Evolutionary conservation across 2,113 vertebrate genomes (phyloP).

Genomic region (Psettodes erumei): DNA sequence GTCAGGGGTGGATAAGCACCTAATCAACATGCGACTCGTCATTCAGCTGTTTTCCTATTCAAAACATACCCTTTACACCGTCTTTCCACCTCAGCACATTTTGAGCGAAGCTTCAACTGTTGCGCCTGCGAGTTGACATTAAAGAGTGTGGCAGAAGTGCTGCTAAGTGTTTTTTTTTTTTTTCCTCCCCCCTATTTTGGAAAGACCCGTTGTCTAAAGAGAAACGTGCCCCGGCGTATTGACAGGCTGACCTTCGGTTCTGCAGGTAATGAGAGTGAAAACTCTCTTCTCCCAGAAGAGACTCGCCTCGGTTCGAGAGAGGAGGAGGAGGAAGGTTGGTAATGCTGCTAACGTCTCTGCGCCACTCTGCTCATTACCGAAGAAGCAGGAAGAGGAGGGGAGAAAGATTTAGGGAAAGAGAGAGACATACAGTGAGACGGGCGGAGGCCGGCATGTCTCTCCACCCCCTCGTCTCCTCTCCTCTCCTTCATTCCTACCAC

Average conservation of each 20-base stretch:
- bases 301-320: neutral
- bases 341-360: conserved; percentile 18
- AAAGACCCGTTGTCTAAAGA: conserved; percentile 39
- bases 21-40: conserved; percentile 60
- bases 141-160: conserved; percentile 45
- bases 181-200: conserved; percentile 30
- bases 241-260: conserved; percentile 65
- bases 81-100: conserved; percentile 33
- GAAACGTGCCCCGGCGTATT: conserved; percentile 20
- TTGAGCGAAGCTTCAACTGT: conserved; percentile 24
- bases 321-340: neutral
- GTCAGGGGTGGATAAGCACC: conserved; percentile 32
- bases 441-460: conserved; percentile 11
- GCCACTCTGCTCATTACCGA: conserved; percentile 35
- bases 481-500: conserved; percentile 26
- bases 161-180: conserved; percentile 27
- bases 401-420: conserved; percentile 3
- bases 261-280: conserved; percentile 67
- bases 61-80: conserved; percentile 23
- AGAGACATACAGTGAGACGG: neutral
- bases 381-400: neutral
- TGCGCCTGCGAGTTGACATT: conserved; percentile 47
- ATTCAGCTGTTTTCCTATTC: conserved; percentile 28
- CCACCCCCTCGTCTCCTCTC: neutral
- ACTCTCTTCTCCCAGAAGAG: conserved; percentile 38